Percentiles rank a stretch among this genome's conserved stretches.
phyloP scores from a whole-genome alignment of 2,113 vertebrate genomes.

The Seriola quinqueradiata region DNA sequence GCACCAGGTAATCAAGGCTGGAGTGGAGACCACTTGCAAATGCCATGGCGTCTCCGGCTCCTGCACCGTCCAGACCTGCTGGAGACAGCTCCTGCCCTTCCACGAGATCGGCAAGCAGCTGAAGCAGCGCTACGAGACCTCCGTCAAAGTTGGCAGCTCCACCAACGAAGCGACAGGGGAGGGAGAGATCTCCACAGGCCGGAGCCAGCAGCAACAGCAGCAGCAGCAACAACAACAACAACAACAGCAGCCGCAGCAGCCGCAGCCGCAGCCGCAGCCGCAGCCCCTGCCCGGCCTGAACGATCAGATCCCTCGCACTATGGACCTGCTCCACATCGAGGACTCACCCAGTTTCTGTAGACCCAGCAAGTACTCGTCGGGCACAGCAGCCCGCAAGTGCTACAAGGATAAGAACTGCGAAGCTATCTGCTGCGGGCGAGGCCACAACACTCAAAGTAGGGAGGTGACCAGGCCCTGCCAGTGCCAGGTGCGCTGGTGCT shows the following conservation, averaged over 20 bases:
- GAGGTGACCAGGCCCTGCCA: constrained; percentile 97
- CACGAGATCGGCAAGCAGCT: constrained; percentile 96
- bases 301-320: constrained; percentile 94
- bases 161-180: constrained; percentile 97
- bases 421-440: constrained; percentile 97
- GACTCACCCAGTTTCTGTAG: constrained; percentile 98
- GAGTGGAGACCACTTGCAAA: constrained; percentile 98
- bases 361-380: constrained; percentile 92
- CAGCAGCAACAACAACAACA: constrained; percentile 58
- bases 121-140: constrained; percentile 95
- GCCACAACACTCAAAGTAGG: constrained; percentile 97
- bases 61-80: constrained; percentile 97
- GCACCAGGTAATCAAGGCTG: constrained; percentile 94
- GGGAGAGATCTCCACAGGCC: constrained; percentile 90
- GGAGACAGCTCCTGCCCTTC: constrained; percentile 97
- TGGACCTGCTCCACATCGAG: constrained; percentile 95
- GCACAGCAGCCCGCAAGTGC: constrained; percentile 94
- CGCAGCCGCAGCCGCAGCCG: constrained; percentile 61
- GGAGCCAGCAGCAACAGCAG: constrained; percentile 74
- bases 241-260: constrained; percentile 77
- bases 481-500: constrained; percentile 99
- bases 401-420: constrained; percentile 99
- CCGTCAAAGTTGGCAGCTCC: constrained; percentile 94
- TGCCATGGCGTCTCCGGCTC: constrained; percentile 97
- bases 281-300: constrained; percentile 80